Evolutionary conservation across 2,113 vertebrate genomes (phyloP), one percentile per base, ranked within the genome.

Genomic region (Lepisosteus osseus): DNA sequence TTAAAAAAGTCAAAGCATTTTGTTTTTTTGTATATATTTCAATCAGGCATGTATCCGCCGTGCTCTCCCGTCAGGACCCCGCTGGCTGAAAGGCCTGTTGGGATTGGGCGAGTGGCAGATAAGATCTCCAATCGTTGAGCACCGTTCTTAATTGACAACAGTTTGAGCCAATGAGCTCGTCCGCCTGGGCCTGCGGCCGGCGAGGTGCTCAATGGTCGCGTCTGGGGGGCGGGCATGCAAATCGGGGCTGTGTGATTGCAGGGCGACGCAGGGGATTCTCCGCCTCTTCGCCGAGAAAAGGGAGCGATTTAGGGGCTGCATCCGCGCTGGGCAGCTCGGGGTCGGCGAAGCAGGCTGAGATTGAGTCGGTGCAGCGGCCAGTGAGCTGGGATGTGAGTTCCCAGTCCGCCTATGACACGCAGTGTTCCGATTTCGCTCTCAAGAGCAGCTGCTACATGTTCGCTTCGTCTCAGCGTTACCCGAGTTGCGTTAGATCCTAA

Each of bases 41-140:
- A 54, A 51, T 56, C 72, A 69, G 72, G 72, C 67, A 57, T 47
- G 7, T 11, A 13, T 15, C 4, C 29, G 29, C 55, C 43, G 0
- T 6, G 5, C 8, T 42, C 40, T 41, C 17, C 13, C 45, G 44
- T 62, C 12, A 59, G 57, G 57, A 13, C 57, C 57, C 29, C 29
- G 11, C 47, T 51, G 29, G 29, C 29, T 7, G 6, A 71, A 8
- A 14, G 47, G 45, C 3, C 7, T 45, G 41, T 11, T 17, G 3
- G 43, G 43, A 7, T 44, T 15, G 2, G 43, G 29, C 13, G 43
- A 41, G 6, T 41, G 40, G 4, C 17, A 51, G 11, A n/a, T 54
- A 59, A 72, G 71, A 9, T 0, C 69, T 79, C 89, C 89, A 89
- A 89, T 88, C 84, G 72, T 42, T 13, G 17, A 13, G 3, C 7